Conservation (phyloP, 1,140 invertebrate species). For the Streblospio benedicti region DNA sequence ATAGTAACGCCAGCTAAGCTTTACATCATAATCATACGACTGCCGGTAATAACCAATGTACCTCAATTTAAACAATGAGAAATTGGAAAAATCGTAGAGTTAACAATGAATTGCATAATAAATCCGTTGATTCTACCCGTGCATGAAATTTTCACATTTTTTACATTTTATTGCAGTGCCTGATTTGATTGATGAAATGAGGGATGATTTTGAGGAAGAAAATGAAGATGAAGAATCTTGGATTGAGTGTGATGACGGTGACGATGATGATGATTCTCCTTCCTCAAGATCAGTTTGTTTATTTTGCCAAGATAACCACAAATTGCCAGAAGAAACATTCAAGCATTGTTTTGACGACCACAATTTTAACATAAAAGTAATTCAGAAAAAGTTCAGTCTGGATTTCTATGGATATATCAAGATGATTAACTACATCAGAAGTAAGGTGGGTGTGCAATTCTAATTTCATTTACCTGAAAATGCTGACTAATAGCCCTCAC, state of each 20-base stretch:
- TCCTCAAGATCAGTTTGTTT: constrained; percentile 44
- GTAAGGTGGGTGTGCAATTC: constrained; percentile 38
- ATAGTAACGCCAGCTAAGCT: no score
- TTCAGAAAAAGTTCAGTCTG: constrained; percentile 63
- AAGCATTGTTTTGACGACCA: constrained; percentile 54
- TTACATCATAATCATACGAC: no score
- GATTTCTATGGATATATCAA: constrained; percentile 80
- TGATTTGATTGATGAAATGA: no score
- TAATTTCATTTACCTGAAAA: background rate
- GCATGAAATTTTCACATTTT: no score
- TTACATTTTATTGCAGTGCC: no score
- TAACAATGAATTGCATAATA: no score
- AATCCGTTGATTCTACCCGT: no score
- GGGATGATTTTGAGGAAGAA: constrained; percentile 16
- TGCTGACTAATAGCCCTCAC: background rate
- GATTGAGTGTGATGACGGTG: constrained; percentile 44
- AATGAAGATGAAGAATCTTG: constrained; percentile 31
- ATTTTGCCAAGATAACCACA: constrained; percentile 51
- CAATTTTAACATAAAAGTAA: constrained; percentile 59
- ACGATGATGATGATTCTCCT: constrained; percentile 35
- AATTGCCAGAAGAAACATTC: constrained; percentile 44
- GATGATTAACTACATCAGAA: constrained; percentile 76
- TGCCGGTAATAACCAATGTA: no score
- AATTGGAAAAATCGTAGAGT: no score
- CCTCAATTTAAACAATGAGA: no score